Evolutionary conservation across 2,888 invertebrate genomes (phyloP), one percentile per base, ranked within the genome.

Genomic region (Imbricaverruca yamaguchii): DNA sequence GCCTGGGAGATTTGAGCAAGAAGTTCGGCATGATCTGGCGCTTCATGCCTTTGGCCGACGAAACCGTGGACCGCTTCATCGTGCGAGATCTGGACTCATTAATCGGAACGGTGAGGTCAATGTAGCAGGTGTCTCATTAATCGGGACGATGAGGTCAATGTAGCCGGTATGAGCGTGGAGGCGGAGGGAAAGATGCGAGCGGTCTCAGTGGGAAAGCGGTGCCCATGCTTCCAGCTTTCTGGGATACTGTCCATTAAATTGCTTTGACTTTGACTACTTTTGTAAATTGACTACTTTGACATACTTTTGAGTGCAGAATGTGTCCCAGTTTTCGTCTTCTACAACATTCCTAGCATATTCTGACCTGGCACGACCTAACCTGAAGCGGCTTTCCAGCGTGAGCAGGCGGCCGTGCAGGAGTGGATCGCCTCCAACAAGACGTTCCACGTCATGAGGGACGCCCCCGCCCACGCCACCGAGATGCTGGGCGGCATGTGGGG

Each of bases 401-500:
- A 63, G 63, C 15, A 18, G 13, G 82, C 63, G 23, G 84, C 84
- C 13, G 83, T 84, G 21, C 57, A 59, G 21, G 83, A 83, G 18
- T 84, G 84, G 84, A 59, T 84, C 18, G 23, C n/a, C 12, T 83
- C 83, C 7, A 81, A 79, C 53, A 81, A 80, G 80, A 82, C 83
- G 56, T 84, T 81, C 80, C 84, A 84, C 81, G 67, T 81, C 80
- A 84, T 84, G 84, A 80, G 82, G 15, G 84, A 84, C 80, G 81
- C 81, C 63, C 81, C 80, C 18, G 57, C 23, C 56, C 84, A 84
- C 80, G 61, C 80, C 81, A n/a, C 67, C 15, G 80, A 80, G 8
- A 80, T 84, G n/a, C 80, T 84, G 82, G 84, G 82, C 15, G 84
- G 83, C 23, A 74, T 83, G 81, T 83, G 83, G 83, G 83, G 83